These are phyloP conservation scores for Bradypodion pumilum DNA, from an alignment of 2,797 vertebrate species.

Conservation along the genomic window DNA sequence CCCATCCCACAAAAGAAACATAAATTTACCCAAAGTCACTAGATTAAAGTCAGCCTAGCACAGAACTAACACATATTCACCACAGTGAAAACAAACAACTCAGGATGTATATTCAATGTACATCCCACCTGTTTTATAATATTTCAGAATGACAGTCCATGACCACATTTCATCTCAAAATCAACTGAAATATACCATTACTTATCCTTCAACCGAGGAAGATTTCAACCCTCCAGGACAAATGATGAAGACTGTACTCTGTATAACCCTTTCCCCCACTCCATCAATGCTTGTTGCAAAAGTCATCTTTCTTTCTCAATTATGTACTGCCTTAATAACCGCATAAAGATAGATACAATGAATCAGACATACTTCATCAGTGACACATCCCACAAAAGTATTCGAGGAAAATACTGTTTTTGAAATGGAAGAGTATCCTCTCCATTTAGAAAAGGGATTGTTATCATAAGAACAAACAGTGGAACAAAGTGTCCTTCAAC, in stretches of 20 bases:
- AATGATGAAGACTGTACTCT: conserved; percentile 33
- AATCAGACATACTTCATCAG: conserved; percentile 2
- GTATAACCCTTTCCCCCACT: neutral
- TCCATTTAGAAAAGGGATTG: neutral
- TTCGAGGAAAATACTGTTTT: fast-evolving
- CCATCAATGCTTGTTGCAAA: conserved; percentile 36
- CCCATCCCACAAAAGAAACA: neutral
- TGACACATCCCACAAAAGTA: neutral
- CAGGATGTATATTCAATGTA: neutral
- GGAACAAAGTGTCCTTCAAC: neutral
- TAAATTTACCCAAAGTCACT: neutral
- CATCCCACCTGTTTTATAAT: neutral
- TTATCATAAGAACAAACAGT: neutral
- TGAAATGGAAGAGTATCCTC: fast-evolving
- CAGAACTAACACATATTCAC: neutral
- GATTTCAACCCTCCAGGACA: conserved; percentile 7
- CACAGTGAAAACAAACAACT: neutral
- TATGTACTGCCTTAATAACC: conserved; percentile 44
- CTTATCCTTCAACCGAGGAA: neutral
- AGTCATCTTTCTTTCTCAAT: conserved; percentile 20
- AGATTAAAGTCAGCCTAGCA: neutral
- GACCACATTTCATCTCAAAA: neutral
- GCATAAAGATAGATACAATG: conserved; percentile 25
- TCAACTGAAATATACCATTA: neutral
- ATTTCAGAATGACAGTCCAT: neutral